A percentile compares a stretch with the other conserved stretches of the same genome.
Conservation (phyloP, 92 coral and sea anemone genomes). For the Pocillopora grandis region DNA sequence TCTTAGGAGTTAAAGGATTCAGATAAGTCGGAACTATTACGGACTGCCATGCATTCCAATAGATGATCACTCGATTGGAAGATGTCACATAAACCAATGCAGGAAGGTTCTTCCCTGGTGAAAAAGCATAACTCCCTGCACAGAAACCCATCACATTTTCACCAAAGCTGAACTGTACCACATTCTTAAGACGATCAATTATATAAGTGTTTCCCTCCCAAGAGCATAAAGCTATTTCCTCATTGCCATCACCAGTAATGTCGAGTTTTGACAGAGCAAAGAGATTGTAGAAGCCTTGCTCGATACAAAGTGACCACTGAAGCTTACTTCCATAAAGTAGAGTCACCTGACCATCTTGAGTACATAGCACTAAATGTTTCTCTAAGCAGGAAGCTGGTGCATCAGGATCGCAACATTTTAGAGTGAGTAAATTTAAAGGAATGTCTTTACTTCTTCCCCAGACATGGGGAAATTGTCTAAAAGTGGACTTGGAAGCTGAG, state of each 20-base stretch:
- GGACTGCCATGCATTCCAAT: slow-evolving; percentile 72
- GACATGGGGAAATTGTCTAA: slow-evolving; percentile 18
- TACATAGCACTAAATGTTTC: slow-evolving; percentile 71
- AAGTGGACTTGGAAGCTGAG: slow-evolving; percentile 25
- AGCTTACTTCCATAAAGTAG: slow-evolving; percentile 69
- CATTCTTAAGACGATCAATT: slow-evolving; percentile 78
- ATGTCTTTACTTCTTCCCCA: slow-evolving; percentile 60
- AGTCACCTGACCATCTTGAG: slow-evolving; percentile 75
- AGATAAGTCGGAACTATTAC: slow-evolving; percentile 63
- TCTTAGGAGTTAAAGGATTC: not conserved
- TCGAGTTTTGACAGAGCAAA: slow-evolving; percentile 89
- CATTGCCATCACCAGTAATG: slow-evolving; percentile 81
- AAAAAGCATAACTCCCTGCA: slow-evolving; percentile 76
- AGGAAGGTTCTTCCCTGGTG: slow-evolving; percentile 67
- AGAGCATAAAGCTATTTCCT: slow-evolving; percentile 78
- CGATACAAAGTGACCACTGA: slow-evolving; percentile 76
- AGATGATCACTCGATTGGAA: slow-evolving; percentile 74
- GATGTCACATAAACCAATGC: slow-evolving; percentile 92
- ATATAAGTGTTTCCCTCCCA: slow-evolving; percentile 90
- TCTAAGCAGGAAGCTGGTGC: not conserved
- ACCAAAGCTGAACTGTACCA: slow-evolving; percentile 80
- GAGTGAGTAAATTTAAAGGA: slow-evolving; percentile 59
- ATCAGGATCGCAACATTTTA: slow-evolving; percentile 18
- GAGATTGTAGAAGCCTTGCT: slow-evolving; percentile 58
- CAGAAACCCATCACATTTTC: slow-evolving; percentile 87